Evolutionary conservation across 2,888 invertebrate species (phyloP).

Genomic region (Phortica okadai): DNA sequence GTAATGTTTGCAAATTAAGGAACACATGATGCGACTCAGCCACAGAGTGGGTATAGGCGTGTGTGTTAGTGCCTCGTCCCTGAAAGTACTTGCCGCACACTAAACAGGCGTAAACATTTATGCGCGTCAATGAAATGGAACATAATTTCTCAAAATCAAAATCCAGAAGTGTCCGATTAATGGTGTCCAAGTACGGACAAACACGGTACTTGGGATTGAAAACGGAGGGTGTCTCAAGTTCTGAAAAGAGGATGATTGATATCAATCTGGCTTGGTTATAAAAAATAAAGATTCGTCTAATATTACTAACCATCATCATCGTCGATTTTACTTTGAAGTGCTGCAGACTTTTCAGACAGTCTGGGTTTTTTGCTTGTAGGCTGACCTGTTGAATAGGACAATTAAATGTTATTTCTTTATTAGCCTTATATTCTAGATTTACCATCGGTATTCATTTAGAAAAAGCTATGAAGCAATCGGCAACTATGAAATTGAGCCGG

Average conservation of each 20-base stretch:
- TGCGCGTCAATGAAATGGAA: slow-evolving; percentile 96
- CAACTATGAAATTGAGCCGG: no score
- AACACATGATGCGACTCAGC: slow-evolving; percentile 99
- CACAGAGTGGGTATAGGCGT: slow-evolving; percentile 99
- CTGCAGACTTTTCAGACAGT: no score
- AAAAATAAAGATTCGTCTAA: neutral
- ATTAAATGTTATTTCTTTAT: no score
- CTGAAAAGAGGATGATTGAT: slow-evolving; percentile 25
- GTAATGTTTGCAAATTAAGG: slow-evolving; percentile 95
- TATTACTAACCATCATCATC: neutral
- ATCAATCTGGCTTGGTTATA: neutral
- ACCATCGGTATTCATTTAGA: no score
- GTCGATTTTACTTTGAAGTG: neutral
- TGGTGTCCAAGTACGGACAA: slow-evolving; percentile 98
- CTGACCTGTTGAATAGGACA: no score
- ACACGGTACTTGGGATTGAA: slow-evolving; percentile 79
- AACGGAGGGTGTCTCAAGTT: slow-evolving; percentile 74
- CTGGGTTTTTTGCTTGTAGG: no score
- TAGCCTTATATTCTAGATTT: no score
- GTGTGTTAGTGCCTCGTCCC: slow-evolving; percentile 97
- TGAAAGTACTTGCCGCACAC: slow-evolving; percentile 99
- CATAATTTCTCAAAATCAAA: slow-evolving; percentile 99
- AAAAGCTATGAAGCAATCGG: no score
- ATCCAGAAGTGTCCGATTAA: slow-evolving; percentile 96
- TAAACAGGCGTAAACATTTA: slow-evolving; percentile 99